Base-by-base conservation (phyloP, 2,113 vertebrate genomes). In the Cryptotis parvus region DNA sequence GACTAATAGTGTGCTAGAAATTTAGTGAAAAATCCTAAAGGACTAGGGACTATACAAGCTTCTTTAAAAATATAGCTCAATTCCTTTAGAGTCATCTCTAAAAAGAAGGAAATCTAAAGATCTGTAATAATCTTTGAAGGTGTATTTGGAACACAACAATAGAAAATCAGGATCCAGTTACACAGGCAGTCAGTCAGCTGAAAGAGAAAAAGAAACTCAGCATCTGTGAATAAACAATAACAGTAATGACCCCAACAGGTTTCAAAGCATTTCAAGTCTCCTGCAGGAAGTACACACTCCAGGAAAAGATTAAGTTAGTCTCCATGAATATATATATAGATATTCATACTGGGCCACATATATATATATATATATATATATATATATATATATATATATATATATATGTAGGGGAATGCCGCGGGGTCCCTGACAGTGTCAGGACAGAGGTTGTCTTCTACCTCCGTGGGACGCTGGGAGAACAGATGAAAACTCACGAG, bases 261-360 rank as follows among this genome's bases (percentile, higher is more conserved):
- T 80, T 26, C 31, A 94, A 94, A 77, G 31, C 65, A 37, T 43
- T 95, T 93, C 16, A 31, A 86, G 94, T 77, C n/a, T 78, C 58
- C 55, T 92, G 65, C 80, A 14, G 0, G 94, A 83, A 52, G 91
- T 20, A 91, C 74, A 84, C 35, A 29, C 20, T 6, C 33, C 66
- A 88, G 73, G 49, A 95, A 91, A 90, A 94, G 10, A 96, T 79
- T 65, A 76, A 84, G 79, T 81, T 78, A 81, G 81, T 90, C 69
- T 37, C 41, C 29, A 63, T 72, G 83, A 87, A 80, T n/a, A n/a
- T n/a, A n/a, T n/a, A n/a, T n/a, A n/a, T n/a, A n/a, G n/a, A n/a
- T n/a, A n/a, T n/a, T n/a, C n/a, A n/a, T n/a, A n/a, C n/a, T n/a
- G n/a, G n/a, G n/a, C n/a, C n/a, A n/a, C n/a, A n/a, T n/a, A n/a